Conservation (phyloP, 2,113 vertebrate species). For the Bostrychus sinensis region DNA sequence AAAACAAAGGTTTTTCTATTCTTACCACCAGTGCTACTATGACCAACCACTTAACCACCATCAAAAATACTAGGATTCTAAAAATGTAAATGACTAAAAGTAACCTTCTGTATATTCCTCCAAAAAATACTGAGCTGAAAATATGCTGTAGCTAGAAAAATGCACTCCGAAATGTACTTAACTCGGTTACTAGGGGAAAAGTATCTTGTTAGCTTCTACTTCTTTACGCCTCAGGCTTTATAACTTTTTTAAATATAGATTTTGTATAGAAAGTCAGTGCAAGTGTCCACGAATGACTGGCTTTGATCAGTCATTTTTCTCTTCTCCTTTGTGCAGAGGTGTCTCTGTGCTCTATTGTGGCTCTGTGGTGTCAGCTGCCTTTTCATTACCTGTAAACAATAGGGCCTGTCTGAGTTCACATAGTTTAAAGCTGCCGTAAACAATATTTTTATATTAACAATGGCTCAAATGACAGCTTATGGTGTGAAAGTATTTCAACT, state of each 20-base stretch:
- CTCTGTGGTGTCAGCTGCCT: slow-evolving; percentile 12
- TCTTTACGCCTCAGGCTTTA: too few relatives aligned
- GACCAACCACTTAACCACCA: too few relatives aligned
- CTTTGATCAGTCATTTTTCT: not conserved
- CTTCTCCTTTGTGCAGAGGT: slow-evolving; percentile 4
- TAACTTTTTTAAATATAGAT: slow-evolving; percentile 31
- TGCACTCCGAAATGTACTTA: too few relatives aligned
- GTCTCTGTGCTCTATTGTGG: slow-evolving; percentile 8
- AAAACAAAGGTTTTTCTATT: too few relatives aligned
- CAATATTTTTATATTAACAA: not conserved
- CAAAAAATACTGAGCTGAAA: too few relatives aligned
- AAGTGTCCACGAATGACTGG: slow-evolving; percentile 14
- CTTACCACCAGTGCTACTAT: too few relatives aligned
- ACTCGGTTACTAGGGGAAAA: too few relatives aligned
- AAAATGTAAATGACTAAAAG: too few relatives aligned
- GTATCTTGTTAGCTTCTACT: too few relatives aligned
- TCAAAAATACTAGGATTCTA: too few relatives aligned
- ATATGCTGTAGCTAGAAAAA: too few relatives aligned
- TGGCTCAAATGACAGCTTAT: not conserved
- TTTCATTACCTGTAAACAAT: not conserved
- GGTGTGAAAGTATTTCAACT: slow-evolving; percentile 4
- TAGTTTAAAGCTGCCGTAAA: not conserved
- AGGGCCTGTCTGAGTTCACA: not conserved
- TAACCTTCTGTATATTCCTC: too few relatives aligned
- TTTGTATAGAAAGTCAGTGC: not conserved